Evolutionary conservation across 2,797 vertebrate genomes (phyloP).

Genomic region (Trachurus trachurus): DNA sequence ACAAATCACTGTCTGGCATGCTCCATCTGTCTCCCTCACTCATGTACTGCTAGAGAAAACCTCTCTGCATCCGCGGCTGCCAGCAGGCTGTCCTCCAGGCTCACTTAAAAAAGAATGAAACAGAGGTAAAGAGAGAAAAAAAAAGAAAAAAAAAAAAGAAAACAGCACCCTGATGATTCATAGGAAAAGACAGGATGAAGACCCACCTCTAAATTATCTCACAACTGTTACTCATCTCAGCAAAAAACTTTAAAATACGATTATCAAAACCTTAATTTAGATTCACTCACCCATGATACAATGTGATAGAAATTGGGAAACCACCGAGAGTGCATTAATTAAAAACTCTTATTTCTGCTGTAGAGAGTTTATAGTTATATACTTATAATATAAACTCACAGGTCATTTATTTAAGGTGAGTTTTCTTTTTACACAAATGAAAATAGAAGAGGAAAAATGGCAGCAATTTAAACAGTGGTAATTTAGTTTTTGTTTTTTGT

Average conservation of each 20-base stretch:
- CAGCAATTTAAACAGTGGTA: slow-evolving; percentile 7
- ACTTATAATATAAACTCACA: slow-evolving; percentile 29
- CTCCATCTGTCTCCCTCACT: slow-evolving; percentile 87
- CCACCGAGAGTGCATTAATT: slow-evolving; percentile 22
- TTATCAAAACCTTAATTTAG: slow-evolving; percentile 49
- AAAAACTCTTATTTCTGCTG: slow-evolving; percentile 30
- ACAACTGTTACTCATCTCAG: slow-evolving; percentile 34
- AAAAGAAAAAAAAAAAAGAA: not conserved
- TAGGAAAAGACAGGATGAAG: slow-evolving; percentile 45
- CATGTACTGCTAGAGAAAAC: slow-evolving; percentile 82
- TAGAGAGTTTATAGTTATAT: slow-evolving; percentile 48
- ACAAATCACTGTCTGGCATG: slow-evolving; percentile 86
- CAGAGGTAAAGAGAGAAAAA: not conserved
- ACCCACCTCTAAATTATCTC: slow-evolving; percentile 54
- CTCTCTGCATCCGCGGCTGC: slow-evolving; percentile 80
- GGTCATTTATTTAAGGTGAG: slow-evolving; percentile 56
- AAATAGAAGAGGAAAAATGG: slow-evolving; percentile 12
- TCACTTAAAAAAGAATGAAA: slow-evolving; percentile 75
- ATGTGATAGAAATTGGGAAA: slow-evolving; percentile 41
- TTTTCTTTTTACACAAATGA: slow-evolving; percentile 27
- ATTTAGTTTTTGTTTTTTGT: not conserved
- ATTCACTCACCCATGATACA: slow-evolving; percentile 57
- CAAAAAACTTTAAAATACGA: slow-evolving; percentile 54
- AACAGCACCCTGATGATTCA: slow-evolving; percentile 28
- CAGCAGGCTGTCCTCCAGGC: slow-evolving; percentile 79